A percentile compares a stretch with the other conserved stretches of the same genome.
Evolutionary conservation across 92 coral and sea anemone genomes (phyloP).

Genomic region (Porites lobata): DNA sequence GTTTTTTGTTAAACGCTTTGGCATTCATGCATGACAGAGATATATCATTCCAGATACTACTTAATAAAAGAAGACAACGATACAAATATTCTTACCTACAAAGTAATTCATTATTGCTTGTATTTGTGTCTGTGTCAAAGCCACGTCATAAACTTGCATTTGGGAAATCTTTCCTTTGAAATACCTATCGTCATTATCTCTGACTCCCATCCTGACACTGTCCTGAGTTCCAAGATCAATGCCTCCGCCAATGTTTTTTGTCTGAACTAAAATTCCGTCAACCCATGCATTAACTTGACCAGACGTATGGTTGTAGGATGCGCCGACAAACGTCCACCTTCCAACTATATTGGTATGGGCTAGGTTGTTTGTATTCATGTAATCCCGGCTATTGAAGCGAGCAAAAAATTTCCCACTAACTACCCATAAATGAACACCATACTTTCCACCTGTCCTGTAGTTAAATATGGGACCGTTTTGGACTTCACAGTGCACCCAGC

Average conservation of each 20-base stretch:
- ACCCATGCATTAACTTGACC: constrained; percentile 70
- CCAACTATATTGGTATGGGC: neutral
- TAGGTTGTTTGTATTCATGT: constrained; percentile 34
- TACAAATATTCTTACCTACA: neutral
- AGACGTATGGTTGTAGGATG: constrained; percentile 52
- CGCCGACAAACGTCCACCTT: constrained; percentile 74
- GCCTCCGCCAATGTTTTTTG: constrained; percentile 35
- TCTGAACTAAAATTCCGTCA: constrained; percentile 45
- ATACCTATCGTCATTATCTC: constrained; percentile 34
- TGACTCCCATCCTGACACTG: constrained; percentile 68
- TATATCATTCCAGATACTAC: no score
- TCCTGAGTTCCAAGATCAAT: constrained; percentile 67
- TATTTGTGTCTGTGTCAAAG: constrained; percentile 51
- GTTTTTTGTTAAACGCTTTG: no score
- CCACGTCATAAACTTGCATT: constrained; percentile 63
- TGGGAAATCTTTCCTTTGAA: constrained; percentile 72
- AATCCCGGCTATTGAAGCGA: constrained; percentile 55
- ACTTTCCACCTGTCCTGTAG: constrained; percentile 44
- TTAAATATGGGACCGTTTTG: constrained; percentile 59
- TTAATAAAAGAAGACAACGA: no score
- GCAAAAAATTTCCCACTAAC: constrained; percentile 23
- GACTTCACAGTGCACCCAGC: constrained; percentile 26
- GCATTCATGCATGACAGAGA: no score
- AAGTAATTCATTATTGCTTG: neutral
- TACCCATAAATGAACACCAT: constrained; percentile 64